Evolutionary conservation across 2,113 vertebrate species (phyloP), one percentile per base, ranked within the genome.

Genomic region (Barnardius zonarius): DNA sequence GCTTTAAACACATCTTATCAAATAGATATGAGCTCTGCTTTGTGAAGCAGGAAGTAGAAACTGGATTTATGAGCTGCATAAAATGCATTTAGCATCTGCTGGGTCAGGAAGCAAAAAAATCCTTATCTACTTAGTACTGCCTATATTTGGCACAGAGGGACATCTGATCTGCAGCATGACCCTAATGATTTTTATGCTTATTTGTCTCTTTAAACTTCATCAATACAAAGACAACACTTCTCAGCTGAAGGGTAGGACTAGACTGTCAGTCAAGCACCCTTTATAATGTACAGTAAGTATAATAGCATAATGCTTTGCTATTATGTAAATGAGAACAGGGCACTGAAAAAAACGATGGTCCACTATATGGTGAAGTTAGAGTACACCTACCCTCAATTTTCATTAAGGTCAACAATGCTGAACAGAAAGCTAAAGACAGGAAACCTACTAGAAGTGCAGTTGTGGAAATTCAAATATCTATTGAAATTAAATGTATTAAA

Each of bases 61-160:
- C 64, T 68, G 76, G 73, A 96, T 94, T 96, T 97, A 97, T 88
- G 95, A 95, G 66, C 83, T 90, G 93, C 83, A 93, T 88, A 91
- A 83, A 81, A 96, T 86, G 90, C 92, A 92, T 80, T 94, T 90
- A 92, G 83, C 92, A 88, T 94, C 92, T 92, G 88, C 76, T 3
- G 4, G 64, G 63, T 66, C 95, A 94, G 90, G 93, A 96, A 96
- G 73, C 43, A 54, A 76, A 94, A 91, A 80, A 92, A 97, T 87
- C 39, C 63, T 0, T 67, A 80, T 80, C 92, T 95, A 73, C 86
- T 93, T 94, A 94, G 69, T 48, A 72, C 61, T 52, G 90, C 41
- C 86, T 94, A 57, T 90, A 95, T 93, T 86, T 88, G 92, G 93
- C 88, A 93, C 44, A 90, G 79, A 81, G 55, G 82, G 88, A 83